Base-by-base conservation (phyloP, 2,113 vertebrate genomes). In the Synodontis membranacea region DNA sequence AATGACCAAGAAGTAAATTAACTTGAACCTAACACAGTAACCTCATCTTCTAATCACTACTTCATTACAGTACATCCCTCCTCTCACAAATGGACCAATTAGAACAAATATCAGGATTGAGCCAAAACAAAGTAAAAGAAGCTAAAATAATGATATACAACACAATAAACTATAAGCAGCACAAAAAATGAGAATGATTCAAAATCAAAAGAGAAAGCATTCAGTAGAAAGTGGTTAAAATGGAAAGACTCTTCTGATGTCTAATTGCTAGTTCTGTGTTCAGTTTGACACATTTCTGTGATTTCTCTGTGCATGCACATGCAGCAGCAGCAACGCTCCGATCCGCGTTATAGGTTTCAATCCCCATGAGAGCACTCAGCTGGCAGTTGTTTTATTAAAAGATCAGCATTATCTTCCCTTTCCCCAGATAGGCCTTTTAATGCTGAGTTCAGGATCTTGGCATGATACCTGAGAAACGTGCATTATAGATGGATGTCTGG, bases 301-400 rank as follows among this genome's bases (percentile, higher is more conserved):
- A 42, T 81, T 60, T 58, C 25, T 42, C 37, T 54, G n/a, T 54
- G 76, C 12, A 31, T 25, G 37, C 79, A 39, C 34, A 39, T 31
- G 1, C 48, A 83, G 80, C 80, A 86, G 56, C 68, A 82, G 42
- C 66, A 80, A 21, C 11, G 8, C 34, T 42, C 62, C 9, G 37
- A 87, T 90, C 80, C 68, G 80, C 64, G 75, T 81, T 87, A 80
- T 88, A 76, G 56, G 28, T 75, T 88, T 87, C 50, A 80, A 78
- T 85, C 31, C 75, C 84, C 83, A 80, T 56, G 70, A 28, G 75
- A 50, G 78, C 70, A 86, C 84, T 86, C 66, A 81, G 74, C 66
- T 37, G 31, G n/a, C 75, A 74, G 72, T 58, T 60, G 56, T 74
- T 88, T 87, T 83, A 85, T 88, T 85, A 88, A 90, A 80, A 88